Conservation (phyloP, 1,140 invertebrate species). For the Riptortus pedestris region DNA sequence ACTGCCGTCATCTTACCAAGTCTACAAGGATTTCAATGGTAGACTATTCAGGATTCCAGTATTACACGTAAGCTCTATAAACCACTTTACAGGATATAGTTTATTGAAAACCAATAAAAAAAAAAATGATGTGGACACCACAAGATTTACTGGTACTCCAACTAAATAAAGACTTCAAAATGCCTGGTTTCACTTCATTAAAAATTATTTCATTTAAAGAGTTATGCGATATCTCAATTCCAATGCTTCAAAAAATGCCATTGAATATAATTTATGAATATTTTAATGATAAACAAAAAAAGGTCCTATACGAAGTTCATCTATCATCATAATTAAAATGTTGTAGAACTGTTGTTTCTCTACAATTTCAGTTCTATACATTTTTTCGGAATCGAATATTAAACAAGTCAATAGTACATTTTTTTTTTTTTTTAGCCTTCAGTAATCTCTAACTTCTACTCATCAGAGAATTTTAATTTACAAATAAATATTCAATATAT, state of each 20-base stretch:
- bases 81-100: neutral
- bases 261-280: no score
- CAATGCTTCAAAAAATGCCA: neutral
- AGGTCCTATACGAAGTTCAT: no score
- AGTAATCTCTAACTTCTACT: no score
- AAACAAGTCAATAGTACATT: no score
- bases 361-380: no score
- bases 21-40: conserved; percentile 51
- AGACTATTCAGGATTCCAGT: conserved; percentile 52
- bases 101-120: neutral
- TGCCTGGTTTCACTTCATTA: neutral
- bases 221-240: neutral
- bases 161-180: neutral
- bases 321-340: no score
- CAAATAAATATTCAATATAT: no score
- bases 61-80: conserved; percentile 45
- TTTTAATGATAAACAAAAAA: no score
- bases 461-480: no score
- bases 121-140: conserved; percentile 5
- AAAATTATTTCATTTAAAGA: neutral
- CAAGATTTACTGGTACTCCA: conserved; percentile 13
- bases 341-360: no score
- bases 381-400: no score
- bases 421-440: no score
- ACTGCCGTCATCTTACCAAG: conserved; percentile 44